Base-by-base conservation (phyloP, 2,888 invertebrate genomes). In the Cephonodes hylas region DNA sequence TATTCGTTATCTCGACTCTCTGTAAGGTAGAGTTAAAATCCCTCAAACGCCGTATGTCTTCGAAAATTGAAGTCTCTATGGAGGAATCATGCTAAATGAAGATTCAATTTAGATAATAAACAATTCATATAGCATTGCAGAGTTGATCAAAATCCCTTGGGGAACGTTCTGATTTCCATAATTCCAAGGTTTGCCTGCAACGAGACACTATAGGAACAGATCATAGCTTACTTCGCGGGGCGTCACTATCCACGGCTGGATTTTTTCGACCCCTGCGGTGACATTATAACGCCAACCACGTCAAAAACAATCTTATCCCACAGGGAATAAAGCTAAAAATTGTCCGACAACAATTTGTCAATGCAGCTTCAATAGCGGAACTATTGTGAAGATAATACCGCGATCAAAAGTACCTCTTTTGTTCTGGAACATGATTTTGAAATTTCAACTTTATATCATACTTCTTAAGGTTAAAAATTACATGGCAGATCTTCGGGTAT, bases 181-280 rank as follows among this genome's bases (percentile, higher is more conserved):
- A 58, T 60, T 64, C 3, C 8, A 58, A 31, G 67, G 44, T 70
- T 61, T 67, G 20, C 34, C 81, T 46, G 75, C 75, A 78, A 83
- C 91, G 80, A 76, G 80, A 82, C 83, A 83, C 81, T 79, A 77
- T 83, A 88, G 80, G 83, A 87, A 86, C 89, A 89, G 89, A 91
- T 91, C 90, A 88, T 88, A 88, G 91, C 89, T 87, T 87, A 89
- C 91, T 89, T 87, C 88, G 84, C 89, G 91, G 91, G 91, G 91
- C 88, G 91, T 91, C 91, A 83, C 88, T 84, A 81, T 82, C 81
- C 83, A 88, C 87, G 53, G 88, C 88, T 83, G 79, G 86, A 86
- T 87, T 88, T 88, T 87, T 83, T 79, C 86, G 84, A 86, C 91
- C 91, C 91, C 91, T 76, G 85, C 75, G 75, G 91, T 77, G 90